Conservation (phyloP, 92 coral and sea anemone genomes). For the Palythoa grandis region DNA sequence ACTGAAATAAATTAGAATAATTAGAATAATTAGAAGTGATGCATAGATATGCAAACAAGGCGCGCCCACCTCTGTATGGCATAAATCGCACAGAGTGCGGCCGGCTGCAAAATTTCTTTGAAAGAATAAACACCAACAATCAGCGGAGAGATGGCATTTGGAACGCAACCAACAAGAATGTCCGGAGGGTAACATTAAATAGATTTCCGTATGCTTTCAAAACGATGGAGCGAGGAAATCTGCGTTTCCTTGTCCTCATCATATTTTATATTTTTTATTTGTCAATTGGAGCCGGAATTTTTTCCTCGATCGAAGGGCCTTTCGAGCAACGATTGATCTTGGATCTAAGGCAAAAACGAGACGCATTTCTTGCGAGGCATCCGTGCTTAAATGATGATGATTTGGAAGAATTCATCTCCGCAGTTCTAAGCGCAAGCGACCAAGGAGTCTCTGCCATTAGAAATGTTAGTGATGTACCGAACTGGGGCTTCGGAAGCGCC, state of each 20-base stretch:
- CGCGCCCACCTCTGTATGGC: slow-evolving; percentile 21
- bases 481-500: slow-evolving; percentile 96
- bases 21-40: slow-evolving; percentile 47
- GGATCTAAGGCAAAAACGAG: slow-evolving; percentile 69
- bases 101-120: slow-evolving; percentile 21
- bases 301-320: slow-evolving; percentile 98
- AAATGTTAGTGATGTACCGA: slow-evolving; percentile 76
- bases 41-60: slow-evolving; percentile 11
- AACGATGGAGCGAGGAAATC: slow-evolving; percentile 85
- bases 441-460: slow-evolving; percentile 82
- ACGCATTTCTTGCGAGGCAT: slow-evolving; percentile 76
- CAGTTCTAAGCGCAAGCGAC: slow-evolving; percentile 80
- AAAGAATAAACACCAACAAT: background rate
- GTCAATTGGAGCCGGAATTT: slow-evolving; percentile 93
- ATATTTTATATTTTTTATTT: slow-evolving; percentile 87
- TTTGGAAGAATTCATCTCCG: slow-evolving; percentile 76
- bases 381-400: slow-evolving; percentile 85
- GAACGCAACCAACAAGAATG: background rate
- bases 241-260: slow-evolving; percentile 75
- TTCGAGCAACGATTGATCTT: slow-evolving; percentile 78
- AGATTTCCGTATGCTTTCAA: background rate
- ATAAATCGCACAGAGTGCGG: background rate
- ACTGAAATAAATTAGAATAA: slow-evolving; percentile 17
- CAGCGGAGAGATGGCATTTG: slow-evolving; percentile 1
- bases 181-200: background rate